Base-by-base conservation (phyloP, 2,113 vertebrate genomes). In the Pipa parva region DNA sequence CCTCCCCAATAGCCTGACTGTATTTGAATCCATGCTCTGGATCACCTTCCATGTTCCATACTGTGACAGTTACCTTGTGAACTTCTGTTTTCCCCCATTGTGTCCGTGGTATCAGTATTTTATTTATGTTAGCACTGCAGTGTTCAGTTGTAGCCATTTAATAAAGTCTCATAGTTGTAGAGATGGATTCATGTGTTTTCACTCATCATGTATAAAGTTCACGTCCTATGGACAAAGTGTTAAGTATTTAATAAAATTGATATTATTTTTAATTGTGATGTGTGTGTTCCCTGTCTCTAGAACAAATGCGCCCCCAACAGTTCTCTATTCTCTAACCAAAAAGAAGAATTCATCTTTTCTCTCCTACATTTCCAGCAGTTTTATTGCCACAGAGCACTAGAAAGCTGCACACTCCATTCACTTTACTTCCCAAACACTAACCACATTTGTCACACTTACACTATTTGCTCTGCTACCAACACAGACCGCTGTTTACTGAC, bases 181-280 rank as follows among this genome's bases (percentile, higher is more conserved):
- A 77, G 63, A 70, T 62, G 37, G 69, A 65, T 59, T 70, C 72
- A 65, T 60, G 59, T 82, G 83, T 85, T 88, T 84, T 80, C 79
- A 76, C 80, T 81, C 73, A 79, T 80, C 59, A 73, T 86, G 85
- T 88, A 86, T 80, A 87, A 84, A 87, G 71, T 74, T 83, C 81
- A 63, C 78, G 80, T 87, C 82, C 85, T 84, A 81, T 78, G 81
- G 86, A 86, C 81, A 86, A 77, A 83, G 84, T 80, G 87, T 88
- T 77, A 83, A 88, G 83, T 91, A 91, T 91, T 91, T 90, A 91
- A 91, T 89, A 91, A 91, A 91, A 77, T 83, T 79, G 86, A 87
- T 87, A 86, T 87, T 90, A 90, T 90, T 90, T 90, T 90, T 90
- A 76, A 86, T 83, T 79, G 84, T 78, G 70, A 82, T 15, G n/a